These are phyloP conservation scores for Tipula helvola DNA, from an alignment of 2,888 invertebrate species.

Conservation along the genomic window DNA sequence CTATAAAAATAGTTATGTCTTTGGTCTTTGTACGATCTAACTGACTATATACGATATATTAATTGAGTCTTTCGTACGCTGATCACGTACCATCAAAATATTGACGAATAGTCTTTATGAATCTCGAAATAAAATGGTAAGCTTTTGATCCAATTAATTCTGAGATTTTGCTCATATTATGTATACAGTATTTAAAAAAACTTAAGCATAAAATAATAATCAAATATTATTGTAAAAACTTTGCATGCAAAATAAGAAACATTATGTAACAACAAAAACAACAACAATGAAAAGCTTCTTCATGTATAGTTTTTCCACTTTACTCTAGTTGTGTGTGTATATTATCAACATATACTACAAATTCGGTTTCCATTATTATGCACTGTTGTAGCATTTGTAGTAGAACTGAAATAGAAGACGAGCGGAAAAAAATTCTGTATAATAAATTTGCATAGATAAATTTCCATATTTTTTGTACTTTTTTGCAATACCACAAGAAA, in stretches of 20 bases:
- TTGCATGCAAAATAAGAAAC: background rate
- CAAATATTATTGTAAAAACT: background rate
- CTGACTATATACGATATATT: background rate
- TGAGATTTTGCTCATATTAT: background rate
- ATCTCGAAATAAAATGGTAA: background rate
- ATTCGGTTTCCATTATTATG: background rate
- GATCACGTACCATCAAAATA: background rate
- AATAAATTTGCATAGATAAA: constrained; percentile 4
- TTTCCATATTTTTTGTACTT: background rate
- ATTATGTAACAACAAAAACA: background rate
- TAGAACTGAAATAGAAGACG: background rate
- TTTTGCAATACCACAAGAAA: background rate
- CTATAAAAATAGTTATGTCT: background rate
- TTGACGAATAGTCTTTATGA: background rate
- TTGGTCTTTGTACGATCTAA: background rate
- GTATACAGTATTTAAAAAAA: background rate
- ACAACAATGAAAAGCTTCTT: background rate
- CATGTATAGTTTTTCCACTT: background rate
- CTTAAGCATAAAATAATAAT: background rate
- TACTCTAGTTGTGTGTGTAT: background rate
- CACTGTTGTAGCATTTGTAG: background rate
- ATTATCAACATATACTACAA: background rate
- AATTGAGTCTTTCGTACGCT: background rate
- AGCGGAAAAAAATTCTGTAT: background rate
- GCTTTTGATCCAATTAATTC: background rate